Conservation (phyloP, 2,888 invertebrate genomes). For the Polymixis flavicincta region DNA sequence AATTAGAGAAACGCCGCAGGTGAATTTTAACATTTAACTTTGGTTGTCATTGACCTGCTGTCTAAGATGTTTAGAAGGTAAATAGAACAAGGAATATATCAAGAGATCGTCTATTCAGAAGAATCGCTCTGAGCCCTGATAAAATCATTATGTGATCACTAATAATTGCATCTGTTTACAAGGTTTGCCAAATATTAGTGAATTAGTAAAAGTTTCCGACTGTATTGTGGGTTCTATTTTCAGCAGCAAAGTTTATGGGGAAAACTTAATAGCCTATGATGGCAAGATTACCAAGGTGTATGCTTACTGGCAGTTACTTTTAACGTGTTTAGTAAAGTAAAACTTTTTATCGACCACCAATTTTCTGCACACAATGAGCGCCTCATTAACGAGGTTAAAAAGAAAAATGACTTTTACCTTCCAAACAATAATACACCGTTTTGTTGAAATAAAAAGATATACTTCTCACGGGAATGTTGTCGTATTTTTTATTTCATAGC, state of each 20-base stretch:
- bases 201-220: neutral
- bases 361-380: constrained; percentile 47
- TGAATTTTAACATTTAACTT: neutral
- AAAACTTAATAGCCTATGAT: constrained; percentile 16
- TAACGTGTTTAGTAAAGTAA: constrained; percentile 17
- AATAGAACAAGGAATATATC: neutral
- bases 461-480: constrained; percentile 55
- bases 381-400: constrained; percentile 24
- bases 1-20: neutral
- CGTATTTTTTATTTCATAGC: constrained; percentile 42
- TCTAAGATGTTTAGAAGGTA: neutral
- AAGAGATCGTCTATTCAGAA: neutral
- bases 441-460: constrained; percentile 39
- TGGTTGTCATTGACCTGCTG: neutral
- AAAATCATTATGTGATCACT: neutral
- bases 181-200: neutral
- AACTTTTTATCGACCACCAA: constrained; percentile 37
- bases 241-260: neutral
- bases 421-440: constrained; percentile 14
- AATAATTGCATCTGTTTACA: neutral
- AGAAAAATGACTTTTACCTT: constrained; percentile 35
- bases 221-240: constrained; percentile 4
- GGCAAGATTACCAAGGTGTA: constrained; percentile 18
- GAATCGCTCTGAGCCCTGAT: neutral
- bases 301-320: constrained; percentile 32